Conservation (phyloP, 2,888 invertebrate genomes). For the Archips xylosteana region DNA sequence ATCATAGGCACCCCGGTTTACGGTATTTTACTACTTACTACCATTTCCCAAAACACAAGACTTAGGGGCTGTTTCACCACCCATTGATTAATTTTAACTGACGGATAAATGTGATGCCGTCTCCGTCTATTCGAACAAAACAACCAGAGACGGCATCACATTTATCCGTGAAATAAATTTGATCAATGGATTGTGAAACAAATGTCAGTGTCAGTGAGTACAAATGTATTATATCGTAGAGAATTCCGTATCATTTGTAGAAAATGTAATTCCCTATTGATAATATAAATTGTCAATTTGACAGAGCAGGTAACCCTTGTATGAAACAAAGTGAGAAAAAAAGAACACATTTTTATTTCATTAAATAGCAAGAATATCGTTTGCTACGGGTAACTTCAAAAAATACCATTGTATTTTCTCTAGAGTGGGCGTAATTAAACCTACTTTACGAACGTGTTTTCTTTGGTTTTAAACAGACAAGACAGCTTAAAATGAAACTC, state of each 20-base stretch:
- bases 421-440: conserved; percentile 8
- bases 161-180: too few species aligned
- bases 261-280: not conserved
- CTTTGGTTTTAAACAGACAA: conserved; percentile 6
- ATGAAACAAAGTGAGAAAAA: not conserved
- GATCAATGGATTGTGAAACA: too few species aligned
- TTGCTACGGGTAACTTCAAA: not conserved
- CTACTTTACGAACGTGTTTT: conserved; percentile 1
- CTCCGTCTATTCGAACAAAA: too few species aligned
- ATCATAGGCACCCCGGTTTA: too few species aligned
- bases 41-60: too few species aligned
- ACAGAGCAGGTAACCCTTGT: not conserved
- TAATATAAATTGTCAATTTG: not conserved
- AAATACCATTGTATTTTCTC: not conserved
- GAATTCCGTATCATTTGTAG: not conserved
- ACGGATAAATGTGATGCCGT: too few species aligned
- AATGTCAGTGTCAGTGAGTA: too few species aligned
- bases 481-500: not conserved
- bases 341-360: not conserved
- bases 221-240: not conserved
- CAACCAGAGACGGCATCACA: too few species aligned
- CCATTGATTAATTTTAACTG: too few species aligned
- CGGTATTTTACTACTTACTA: too few species aligned
- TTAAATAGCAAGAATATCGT: not conserved
- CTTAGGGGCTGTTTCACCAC: too few species aligned